phyloP scores from a whole-genome alignment of 2,113 vertebrate species.

The Oxyruncus cristatus region DNA sequence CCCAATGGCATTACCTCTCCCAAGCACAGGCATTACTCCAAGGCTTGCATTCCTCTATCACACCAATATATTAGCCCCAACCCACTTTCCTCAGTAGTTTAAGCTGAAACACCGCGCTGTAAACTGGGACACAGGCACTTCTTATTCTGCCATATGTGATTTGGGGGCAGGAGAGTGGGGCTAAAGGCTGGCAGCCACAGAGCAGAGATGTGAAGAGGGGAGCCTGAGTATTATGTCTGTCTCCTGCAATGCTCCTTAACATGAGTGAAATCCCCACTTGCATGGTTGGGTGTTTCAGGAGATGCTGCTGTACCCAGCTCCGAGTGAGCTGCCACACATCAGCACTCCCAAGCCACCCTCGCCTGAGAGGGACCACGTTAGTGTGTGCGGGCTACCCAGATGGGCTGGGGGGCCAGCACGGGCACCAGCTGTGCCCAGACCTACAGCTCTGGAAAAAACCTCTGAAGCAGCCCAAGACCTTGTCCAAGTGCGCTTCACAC shows the following conservation, averaged over 20 bases:
- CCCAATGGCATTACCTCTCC: background rate
- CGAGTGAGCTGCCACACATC: accelerated
- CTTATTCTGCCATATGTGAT: background rate
- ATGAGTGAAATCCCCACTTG: accelerated
- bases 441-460: accelerated
- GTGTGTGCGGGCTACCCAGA: accelerated
- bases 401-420: background rate
- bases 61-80: background rate
- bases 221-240: background rate
- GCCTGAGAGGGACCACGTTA: accelerated
- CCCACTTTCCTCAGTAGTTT: background rate
- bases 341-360: background rate
- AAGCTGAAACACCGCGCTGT: background rate
- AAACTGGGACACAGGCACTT: background rate
- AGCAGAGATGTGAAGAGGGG: background rate
- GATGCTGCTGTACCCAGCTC: background rate
- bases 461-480: background rate
- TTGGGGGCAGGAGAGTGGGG: background rate
- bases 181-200: background rate
- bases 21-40: background rate
- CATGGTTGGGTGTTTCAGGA: accelerated
- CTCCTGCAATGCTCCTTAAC: background rate
- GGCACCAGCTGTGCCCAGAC: background rate
- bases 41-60: background rate
- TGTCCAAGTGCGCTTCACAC: background rate